Conservation (phyloP, 2,113 vertebrate genomes). For the Elgaria multicarinata region DNA sequence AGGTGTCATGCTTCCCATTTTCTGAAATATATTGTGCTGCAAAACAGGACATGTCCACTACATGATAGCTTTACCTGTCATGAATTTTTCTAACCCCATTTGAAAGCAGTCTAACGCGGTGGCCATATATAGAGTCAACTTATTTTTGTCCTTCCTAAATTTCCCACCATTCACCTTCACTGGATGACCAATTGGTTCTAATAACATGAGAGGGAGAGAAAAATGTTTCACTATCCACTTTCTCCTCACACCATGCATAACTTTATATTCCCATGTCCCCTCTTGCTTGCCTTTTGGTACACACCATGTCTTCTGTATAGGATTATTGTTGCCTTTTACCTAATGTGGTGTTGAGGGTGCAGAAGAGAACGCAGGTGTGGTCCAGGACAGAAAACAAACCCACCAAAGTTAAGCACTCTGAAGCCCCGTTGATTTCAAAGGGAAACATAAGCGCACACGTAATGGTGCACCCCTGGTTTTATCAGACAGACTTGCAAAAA, state of each 20-base stretch:
- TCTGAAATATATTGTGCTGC: too few relatives aligned
- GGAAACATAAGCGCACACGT: not conserved
- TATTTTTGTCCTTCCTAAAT: too few relatives aligned
- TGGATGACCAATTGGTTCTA: not conserved
- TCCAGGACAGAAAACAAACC: not conserved
- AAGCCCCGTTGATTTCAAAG: not conserved
- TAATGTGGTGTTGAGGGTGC: too few relatives aligned
- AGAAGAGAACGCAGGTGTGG: not conserved
- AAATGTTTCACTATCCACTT: not conserved
- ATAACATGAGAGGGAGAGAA: not conserved
- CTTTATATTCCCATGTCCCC: not conserved
- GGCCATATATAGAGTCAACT: too few relatives aligned
- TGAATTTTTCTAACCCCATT: not conserved
- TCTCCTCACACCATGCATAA: not conserved
- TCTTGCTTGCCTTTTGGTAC: not conserved
- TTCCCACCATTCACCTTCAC: not conserved
- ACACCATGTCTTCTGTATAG: not conserved
- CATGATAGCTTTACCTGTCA: not conserved
- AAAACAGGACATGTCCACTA: too few relatives aligned
- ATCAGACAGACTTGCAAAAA: not conserved
- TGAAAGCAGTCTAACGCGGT: not conserved
- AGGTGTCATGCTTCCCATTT: too few relatives aligned
- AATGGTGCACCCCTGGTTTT: not conserved
- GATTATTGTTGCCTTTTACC: not conserved
- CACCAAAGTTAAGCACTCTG: not conserved